Evolutionary conservation across 2,888 invertebrate genomes (phyloP).

Genomic region (Lobophora halterata): DNA sequence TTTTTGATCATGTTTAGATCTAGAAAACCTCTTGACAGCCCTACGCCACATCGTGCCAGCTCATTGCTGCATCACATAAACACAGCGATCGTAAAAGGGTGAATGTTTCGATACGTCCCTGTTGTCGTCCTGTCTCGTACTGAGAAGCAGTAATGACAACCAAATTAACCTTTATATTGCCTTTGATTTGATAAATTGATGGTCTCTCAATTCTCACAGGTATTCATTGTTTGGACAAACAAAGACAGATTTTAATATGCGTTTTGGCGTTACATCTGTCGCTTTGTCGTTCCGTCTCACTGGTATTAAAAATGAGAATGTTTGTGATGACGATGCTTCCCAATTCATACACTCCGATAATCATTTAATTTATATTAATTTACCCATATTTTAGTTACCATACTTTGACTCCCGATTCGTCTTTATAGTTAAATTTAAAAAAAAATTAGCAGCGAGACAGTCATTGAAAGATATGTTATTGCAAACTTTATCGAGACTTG

Average conservation of each 20-base stretch:
- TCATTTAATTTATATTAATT: too few species aligned
- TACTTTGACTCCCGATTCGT: too few species aligned
- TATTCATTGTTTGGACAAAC: slow-evolving; percentile 20
- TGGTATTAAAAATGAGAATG: too few species aligned
- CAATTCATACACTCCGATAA: too few species aligned
- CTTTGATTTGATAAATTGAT: slow-evolving; percentile 25
- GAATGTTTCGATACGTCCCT: slow-evolving; percentile 64
- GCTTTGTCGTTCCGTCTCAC: background rate
- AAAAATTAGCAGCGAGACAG: too few species aligned
- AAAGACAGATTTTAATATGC: slow-evolving; percentile 11
- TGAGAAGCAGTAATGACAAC: slow-evolving; percentile 55
- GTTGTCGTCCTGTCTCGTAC: slow-evolving; percentile 52
- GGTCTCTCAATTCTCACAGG: too few species aligned
- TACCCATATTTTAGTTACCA: too few species aligned
- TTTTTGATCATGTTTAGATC: too few species aligned
- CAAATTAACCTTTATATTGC: slow-evolving; percentile 62
- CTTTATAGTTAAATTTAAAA: too few species aligned
- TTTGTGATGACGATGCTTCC: too few species aligned
- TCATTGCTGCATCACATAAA: slow-evolving; percentile 56
- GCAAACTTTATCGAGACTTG: too few species aligned
- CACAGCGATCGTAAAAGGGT: slow-evolving; percentile 59
- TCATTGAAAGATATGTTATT: too few species aligned
- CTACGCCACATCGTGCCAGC: slow-evolving; percentile 30
- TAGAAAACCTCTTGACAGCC: slow-evolving; percentile 17
- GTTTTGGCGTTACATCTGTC: slow-evolving; percentile 8